These are phyloP conservation scores for Malurus melanocephalus DNA, from an alignment of 2,113 vertebrate species.

Conservation along the genomic window DNA sequence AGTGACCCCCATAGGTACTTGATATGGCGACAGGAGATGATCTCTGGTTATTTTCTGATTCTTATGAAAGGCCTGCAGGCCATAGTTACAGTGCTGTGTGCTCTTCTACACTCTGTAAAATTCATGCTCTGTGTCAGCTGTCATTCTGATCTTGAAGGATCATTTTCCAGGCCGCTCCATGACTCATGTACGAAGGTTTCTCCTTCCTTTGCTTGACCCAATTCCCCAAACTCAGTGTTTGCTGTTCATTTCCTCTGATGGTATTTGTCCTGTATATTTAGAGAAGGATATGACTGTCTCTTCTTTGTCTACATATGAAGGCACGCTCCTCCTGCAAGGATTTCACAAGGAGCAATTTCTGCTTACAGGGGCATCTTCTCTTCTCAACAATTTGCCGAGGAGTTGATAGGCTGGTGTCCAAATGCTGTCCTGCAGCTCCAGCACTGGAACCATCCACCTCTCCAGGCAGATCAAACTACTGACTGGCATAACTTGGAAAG, in stretches of 20 bases:
- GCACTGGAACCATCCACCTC: background rate
- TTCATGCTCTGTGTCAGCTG: background rate
- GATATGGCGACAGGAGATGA: background rate
- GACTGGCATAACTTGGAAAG: rapidly evolving
- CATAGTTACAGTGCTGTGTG: rapidly evolving
- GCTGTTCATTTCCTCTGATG: background rate
- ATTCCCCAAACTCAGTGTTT: background rate
- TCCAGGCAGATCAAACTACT: background rate
- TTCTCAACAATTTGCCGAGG: background rate
- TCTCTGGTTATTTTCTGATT: background rate
- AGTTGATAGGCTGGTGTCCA: background rate
- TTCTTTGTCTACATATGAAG: background rate
- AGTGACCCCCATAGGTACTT: background rate
- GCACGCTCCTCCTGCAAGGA: background rate
- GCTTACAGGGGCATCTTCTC: background rate
- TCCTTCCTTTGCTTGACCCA: background rate
- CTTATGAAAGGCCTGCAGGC: background rate
- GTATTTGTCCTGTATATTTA: background rate
- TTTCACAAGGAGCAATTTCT: background rate
- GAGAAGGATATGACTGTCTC: background rate
- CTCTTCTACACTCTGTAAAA: background rate
- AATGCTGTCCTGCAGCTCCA: background rate
- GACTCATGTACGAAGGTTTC: rapidly evolving
- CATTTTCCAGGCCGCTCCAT: background rate
- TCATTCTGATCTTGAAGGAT: background rate